These are phyloP conservation scores for Biston stratarius DNA, from an alignment of 2,888 invertebrate genomes.

Conservation along the genomic window DNA sequence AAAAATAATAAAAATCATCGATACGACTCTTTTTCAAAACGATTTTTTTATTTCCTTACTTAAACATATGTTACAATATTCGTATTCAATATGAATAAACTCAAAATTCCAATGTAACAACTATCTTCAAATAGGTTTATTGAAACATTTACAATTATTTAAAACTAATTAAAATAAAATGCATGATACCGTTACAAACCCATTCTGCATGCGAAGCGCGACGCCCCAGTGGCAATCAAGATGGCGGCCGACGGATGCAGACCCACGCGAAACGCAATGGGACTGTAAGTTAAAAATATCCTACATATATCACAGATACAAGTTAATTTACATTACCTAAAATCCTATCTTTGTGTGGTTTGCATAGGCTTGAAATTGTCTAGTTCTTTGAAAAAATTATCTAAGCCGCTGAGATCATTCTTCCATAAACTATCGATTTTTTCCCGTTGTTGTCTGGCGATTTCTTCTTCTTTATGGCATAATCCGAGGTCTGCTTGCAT, in stretches of 20 bases:
- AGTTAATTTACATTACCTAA: conserved; percentile 74
- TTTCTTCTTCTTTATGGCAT: conserved; percentile 77
- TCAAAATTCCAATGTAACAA: conserved; percentile 74
- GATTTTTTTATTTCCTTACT: conserved; percentile 81
- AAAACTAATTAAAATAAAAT: conserved; percentile 75
- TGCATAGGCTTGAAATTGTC: conserved; percentile 84
- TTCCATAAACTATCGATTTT: conserved; percentile 83
- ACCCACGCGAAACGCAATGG: conserved; percentile 86
- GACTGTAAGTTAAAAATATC: conserved; percentile 86
- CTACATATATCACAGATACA: conserved; percentile 85
- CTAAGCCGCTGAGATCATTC: conserved; percentile 88
- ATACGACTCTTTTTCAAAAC: conserved; percentile 62
- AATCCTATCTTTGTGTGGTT: conserved; percentile 59
- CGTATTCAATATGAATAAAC: conserved; percentile 85
- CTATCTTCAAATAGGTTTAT: conserved; percentile 70
- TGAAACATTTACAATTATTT: conserved; percentile 69
- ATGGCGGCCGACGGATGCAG: conserved; percentile 84
- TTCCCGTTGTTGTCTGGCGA: conserved; percentile 73
- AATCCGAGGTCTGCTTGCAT: conserved; percentile 83
- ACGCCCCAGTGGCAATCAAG: conserved; percentile 86
- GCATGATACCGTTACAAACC: conserved; percentile 86
- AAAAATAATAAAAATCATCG: conserved; percentile 67
- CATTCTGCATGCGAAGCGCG: conserved; percentile 87
- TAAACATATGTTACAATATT: conserved; percentile 84
- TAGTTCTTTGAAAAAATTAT: conserved; percentile 89